phyloP scores from a whole-genome alignment of 2,888 invertebrate species.

The Drosophila kokeensis region DNA sequence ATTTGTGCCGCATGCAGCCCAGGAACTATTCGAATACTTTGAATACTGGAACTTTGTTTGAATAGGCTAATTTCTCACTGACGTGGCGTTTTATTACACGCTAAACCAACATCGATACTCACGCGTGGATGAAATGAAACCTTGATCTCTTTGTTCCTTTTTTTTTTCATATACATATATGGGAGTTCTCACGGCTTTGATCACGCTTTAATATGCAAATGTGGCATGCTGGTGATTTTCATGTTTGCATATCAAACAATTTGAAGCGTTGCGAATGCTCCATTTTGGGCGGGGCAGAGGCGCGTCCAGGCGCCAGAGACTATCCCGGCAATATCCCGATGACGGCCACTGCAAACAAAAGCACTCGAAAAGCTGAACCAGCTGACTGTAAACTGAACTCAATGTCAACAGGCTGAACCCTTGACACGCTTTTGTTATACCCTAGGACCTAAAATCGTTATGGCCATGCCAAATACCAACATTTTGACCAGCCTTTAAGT shows the following conservation, averaged over 20 bases:
- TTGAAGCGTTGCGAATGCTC: constrained; percentile 43
- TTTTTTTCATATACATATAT: not conserved
- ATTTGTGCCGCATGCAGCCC: constrained; percentile 49
- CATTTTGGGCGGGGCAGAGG: constrained; percentile 6
- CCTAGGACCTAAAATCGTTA: constrained; percentile 15
- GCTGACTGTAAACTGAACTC: constrained; percentile 45
- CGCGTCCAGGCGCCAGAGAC: constrained; percentile 16
- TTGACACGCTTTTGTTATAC: constrained; percentile 44
- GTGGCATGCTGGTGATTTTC: constrained; percentile 46
- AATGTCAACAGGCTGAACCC: constrained; percentile 45
- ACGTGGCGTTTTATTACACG: constrained; percentile 15
- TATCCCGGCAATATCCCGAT: constrained; percentile 21
- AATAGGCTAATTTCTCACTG: constrained; percentile 35
- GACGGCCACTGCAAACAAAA: constrained; percentile 40
- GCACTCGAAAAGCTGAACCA: constrained; percentile 38
- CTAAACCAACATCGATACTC: constrained; percentile 10
- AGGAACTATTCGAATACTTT: constrained; percentile 26
- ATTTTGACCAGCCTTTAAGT: not conserved
- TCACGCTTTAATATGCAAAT: constrained; percentile 55
- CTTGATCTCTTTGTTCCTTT: not conserved
- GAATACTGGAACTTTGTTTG: constrained; percentile 21
- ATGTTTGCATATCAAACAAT: constrained; percentile 59
- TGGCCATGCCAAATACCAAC: constrained; percentile 8
- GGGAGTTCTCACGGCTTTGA: constrained; percentile 4
- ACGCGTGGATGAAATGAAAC: not conserved